phyloP scores from a whole-genome alignment of 1,140 invertebrate genomes.

The Musca vetustissima region DNA sequence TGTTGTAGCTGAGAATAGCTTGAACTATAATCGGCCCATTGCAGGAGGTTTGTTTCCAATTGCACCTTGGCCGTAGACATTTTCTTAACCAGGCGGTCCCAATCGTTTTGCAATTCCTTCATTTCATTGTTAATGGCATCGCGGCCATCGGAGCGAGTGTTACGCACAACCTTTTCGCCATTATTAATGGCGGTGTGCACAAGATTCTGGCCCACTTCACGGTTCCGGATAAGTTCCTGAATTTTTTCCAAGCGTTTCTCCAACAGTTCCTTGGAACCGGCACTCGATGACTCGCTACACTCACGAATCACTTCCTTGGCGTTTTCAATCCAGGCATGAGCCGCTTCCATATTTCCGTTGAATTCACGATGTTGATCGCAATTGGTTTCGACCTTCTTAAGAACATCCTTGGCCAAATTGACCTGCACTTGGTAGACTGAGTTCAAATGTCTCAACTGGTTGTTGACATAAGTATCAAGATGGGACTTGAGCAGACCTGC shows the following conservation, averaged over 20 bases:
- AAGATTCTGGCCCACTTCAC: constrained; percentile 89
- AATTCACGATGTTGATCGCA: constrained; percentile 85
- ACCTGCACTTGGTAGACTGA: constrained; percentile 88
- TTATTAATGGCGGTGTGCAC: constrained; percentile 88
- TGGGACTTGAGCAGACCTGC: constrained; percentile 77
- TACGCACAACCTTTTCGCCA: constrained; percentile 87
- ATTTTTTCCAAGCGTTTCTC: constrained; percentile 80
- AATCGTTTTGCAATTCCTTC: constrained; percentile 89
- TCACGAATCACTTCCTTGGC: constrained; percentile 81
- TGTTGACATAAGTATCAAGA: constrained; percentile 87
- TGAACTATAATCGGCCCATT: constrained; percentile 95
- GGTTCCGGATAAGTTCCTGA: constrained; percentile 77
- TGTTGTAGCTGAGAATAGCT: constrained; percentile 88
- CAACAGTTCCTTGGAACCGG: constrained; percentile 79
- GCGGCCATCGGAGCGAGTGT: constrained; percentile 84
- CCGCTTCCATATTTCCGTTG: constrained; percentile 75
- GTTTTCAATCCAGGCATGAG: constrained; percentile 86
- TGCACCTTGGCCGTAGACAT: constrained; percentile 91
- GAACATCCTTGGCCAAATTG: constrained; percentile 88
- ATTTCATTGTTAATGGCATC: constrained; percentile 85
- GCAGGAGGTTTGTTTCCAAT: constrained; percentile 85
- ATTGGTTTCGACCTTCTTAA: constrained; percentile 91
- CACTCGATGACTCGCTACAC: constrained; percentile 75
- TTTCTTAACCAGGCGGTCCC: constrained; percentile 89
- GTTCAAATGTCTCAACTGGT: constrained; percentile 87